Evolutionary conservation across 2,113 vertebrate species (phyloP).

Genomic region (Ranitomeya variabilis): DNA sequence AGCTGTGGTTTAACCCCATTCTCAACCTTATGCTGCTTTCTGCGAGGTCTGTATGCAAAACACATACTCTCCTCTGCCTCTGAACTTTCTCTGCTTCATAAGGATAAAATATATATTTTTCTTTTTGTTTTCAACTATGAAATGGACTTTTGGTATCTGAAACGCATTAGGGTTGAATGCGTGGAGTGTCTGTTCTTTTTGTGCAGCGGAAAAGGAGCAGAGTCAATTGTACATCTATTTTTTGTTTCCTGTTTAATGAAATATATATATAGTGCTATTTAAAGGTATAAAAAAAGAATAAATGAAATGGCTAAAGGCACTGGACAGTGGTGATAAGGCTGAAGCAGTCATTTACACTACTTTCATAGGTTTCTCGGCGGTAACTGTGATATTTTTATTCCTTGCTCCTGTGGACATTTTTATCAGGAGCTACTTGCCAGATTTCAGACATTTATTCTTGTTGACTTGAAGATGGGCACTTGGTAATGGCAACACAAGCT

Average conservation of each 20-base stretch:
- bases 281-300: constrained; percentile 37
- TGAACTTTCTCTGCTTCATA: constrained; percentile 24
- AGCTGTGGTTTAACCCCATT: constrained; percentile 42
- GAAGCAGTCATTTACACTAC: constrained; percentile 3
- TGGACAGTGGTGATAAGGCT: not conserved
- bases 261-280: constrained; percentile 27
- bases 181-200: not conserved
- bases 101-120: constrained; percentile 8
- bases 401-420: not conserved
- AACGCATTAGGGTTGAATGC: constrained; percentile 14
- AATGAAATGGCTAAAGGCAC: constrained; percentile 26
- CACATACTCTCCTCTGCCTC: constrained; percentile 26
- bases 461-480: not conserved
- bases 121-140: constrained; percentile 4
- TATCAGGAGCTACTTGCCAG: constrained; percentile 33
- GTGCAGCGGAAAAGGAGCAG: not conserved
- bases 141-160: not conserved
- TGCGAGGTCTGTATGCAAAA: constrained; percentile 28
- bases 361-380: not conserved
- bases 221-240: constrained; percentile 15
- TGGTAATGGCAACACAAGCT: constrained; percentile 10
- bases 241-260: constrained; percentile 27
- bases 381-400: constrained; percentile 20
- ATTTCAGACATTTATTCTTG: not conserved
- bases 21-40: constrained; percentile 40